Conservation (phyloP, 2,797 vertebrate genomes). For the Halcyon chelicuti region DNA sequence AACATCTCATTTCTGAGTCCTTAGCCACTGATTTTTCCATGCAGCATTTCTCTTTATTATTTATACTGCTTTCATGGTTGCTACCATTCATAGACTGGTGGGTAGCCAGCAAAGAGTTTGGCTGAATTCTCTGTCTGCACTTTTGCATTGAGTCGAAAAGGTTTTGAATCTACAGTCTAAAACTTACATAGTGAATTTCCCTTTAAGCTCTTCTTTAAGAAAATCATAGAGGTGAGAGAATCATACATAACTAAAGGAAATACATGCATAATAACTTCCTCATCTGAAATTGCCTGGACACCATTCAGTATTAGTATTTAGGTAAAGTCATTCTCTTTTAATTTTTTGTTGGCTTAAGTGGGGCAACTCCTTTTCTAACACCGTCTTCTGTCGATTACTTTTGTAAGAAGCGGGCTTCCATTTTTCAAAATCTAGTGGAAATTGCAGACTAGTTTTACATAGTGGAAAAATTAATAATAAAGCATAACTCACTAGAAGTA, state of each 20-base stretch:
- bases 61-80: background rate
- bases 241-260: background rate
- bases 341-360: background rate
- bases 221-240: background rate
- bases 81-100: background rate
- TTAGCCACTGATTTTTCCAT: constrained; percentile 19
- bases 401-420: background rate
- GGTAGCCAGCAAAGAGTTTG: background rate
- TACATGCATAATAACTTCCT: background rate
- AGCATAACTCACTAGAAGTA: background rate
- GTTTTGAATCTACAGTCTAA: background rate
- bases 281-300: background rate
- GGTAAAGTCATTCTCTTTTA: background rate
- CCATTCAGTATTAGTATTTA: background rate
- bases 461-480: background rate
- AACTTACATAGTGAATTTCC: background rate
- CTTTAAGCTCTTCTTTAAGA: background rate
- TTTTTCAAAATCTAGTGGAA: background rate
- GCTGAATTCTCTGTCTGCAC: background rate
- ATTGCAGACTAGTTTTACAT: background rate
- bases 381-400: background rate
- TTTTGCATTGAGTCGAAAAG: constrained; percentile 2
- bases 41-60: background rate
- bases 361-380: background rate
- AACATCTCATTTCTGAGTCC: background rate